Evolutionary conservation across 2,888 invertebrate genomes (phyloP).

Genomic region (Callyntrura sp.): DNA sequence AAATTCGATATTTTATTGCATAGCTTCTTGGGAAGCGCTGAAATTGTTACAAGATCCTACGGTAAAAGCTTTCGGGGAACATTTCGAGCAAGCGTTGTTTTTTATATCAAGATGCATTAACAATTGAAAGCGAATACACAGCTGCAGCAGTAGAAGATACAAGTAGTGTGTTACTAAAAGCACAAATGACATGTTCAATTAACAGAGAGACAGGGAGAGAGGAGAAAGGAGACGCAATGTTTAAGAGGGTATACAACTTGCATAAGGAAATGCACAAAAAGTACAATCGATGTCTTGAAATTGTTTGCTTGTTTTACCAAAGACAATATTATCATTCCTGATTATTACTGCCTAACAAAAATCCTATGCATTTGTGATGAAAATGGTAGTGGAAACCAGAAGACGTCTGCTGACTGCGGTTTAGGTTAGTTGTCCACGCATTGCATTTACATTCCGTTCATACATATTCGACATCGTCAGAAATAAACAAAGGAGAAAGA

Average conservation of each 20-base stretch:
- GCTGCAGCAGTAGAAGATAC: background rate
- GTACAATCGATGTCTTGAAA: background rate
- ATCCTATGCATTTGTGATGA: too few relatives aligned
- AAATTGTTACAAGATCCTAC: too few relatives aligned
- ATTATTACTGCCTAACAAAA: background rate
- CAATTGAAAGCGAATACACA: background rate
- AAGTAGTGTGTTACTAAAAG: background rate
- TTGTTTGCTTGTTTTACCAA: slow-evolving; percentile 31
- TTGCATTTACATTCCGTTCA: slow-evolving; percentile 12
- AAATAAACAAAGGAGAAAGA: slow-evolving; percentile 16
- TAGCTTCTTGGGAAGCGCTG: background rate
- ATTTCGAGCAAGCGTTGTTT: too few relatives aligned
- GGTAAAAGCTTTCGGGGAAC: too few relatives aligned
- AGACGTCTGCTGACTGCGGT: background rate
- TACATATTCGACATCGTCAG: background rate
- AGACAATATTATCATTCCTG: slow-evolving; percentile 33
- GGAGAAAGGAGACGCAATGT: background rate
- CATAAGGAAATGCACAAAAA: slow-evolving; percentile 43
- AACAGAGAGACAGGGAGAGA: background rate
- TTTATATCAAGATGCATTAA: too few relatives aligned
- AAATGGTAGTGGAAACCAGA: background rate
- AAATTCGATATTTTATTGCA: background rate
- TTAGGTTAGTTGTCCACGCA: slow-evolving; percentile 2
- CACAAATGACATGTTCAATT: slow-evolving; percentile 31
- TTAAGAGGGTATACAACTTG: background rate